Base-by-base conservation (phyloP, 2,113 vertebrate genomes). In the Siphamia tubifer region DNA sequence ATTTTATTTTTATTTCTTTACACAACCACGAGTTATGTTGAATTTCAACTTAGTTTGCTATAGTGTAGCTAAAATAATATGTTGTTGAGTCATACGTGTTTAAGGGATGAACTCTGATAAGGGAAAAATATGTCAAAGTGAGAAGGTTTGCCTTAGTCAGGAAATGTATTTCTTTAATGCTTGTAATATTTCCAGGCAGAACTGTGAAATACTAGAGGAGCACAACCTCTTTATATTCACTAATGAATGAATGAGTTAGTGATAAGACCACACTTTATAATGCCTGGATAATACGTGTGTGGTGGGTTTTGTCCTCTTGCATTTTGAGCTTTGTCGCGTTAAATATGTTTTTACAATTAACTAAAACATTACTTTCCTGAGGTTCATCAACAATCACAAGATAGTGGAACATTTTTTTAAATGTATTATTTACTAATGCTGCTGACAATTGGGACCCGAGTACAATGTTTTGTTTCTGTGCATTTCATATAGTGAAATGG, bases 201-300 rank as follows among this genome's bases (percentile, higher is more conserved):
- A 31, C 51, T 43, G 39, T 54, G 38, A 64, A 69, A 74, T 28
- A 56, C 51, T 31, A 55, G 23, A 8, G 12, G 12, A 45, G 35
- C 40, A 16, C 66, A 55, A 67, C 49, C 32, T 35, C 36, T 64
- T 81, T 62, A 63, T 76, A 51, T 70, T 35, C 12, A 68, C 54
- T 30, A 2, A 54, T 74, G 43, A 67, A 47, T 52, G 9, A 75
- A 47, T 48, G 48, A 61, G 71, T 66, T n/a, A n/a, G n/a, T n/a
- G n/a, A n/a, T n/a, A n/a, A n/a, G n/a, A n/a, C n/a, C n/a, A n/a
- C n/a, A n/a, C n/a, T n/a, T n/a, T n/a, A n/a, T n/a, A n/a, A n/a
- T n/a, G n/a, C n/a, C n/a, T n/a, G n/a, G n/a, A n/a, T n/a, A n/a
- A n/a, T n/a, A n/a, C n/a, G n/a, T n/a, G n/a, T n/a, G n/a, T n/a